These are phyloP conservation scores for Phoeniculus purpureus DNA, from an alignment of 2,797 vertebrate genomes.

Conservation along the genomic window DNA sequence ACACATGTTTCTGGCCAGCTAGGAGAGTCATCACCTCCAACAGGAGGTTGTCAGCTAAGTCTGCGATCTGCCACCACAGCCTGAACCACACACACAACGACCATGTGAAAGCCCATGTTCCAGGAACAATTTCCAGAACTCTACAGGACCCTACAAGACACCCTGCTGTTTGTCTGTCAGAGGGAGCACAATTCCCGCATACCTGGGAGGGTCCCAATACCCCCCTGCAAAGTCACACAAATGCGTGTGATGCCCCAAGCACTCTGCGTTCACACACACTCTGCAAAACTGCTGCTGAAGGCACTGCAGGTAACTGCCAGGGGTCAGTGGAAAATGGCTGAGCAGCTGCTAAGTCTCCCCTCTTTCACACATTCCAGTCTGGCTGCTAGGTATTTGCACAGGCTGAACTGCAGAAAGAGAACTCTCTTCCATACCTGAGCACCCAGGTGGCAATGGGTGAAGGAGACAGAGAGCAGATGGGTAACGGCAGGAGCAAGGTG, in stretches of 20 bases:
- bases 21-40: background rate
- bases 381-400: background rate
- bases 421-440: background rate
- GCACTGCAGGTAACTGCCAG: background rate
- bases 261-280: background rate
- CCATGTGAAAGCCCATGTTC: background rate
- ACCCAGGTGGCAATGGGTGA: accelerated
- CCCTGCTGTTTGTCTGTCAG: background rate
- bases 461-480: accelerated
- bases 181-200: background rate
- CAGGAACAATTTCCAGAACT: background rate
- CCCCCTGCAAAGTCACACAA: background rate
- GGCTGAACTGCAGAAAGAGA: background rate
- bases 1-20: accelerated
- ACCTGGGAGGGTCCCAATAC: background rate
- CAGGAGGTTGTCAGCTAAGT: background rate
- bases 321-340: background rate
- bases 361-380: background rate
- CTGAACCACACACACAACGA: accelerated
- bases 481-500: accelerated
- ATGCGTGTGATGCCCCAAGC: background rate
- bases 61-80: background rate
- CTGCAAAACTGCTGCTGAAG: background rate
- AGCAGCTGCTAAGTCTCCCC: background rate
- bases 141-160: background rate